These are phyloP conservation scores for Chromis chromis DNA, from an alignment of 2,797 vertebrate species.

Conservation along the genomic window DNA sequence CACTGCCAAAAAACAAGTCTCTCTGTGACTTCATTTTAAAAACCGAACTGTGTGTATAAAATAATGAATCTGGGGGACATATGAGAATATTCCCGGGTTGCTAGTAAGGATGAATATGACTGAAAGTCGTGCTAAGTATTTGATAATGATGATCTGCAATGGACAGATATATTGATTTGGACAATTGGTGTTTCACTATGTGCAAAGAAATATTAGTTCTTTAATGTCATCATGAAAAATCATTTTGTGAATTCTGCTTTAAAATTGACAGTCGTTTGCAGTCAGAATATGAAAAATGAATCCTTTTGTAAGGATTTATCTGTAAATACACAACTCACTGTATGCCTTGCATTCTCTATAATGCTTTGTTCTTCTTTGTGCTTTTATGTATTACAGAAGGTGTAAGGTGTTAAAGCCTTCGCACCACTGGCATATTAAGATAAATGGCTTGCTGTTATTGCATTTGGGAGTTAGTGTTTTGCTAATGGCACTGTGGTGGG, in stretches of 20 bases:
- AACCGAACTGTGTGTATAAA: not conserved
- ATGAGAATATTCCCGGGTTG: not conserved
- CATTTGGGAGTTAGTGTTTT: not conserved
- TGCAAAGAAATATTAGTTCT: not conserved
- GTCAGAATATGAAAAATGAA: not conserved
- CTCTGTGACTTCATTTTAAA: not conserved
- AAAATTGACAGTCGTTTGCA: not conserved
- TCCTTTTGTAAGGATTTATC: not conserved
- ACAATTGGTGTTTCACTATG: not conserved
- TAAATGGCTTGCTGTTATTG: not conserved
- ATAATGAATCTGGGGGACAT: not conserved
- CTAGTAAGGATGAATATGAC: too few species aligned
- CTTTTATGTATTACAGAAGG: not conserved
- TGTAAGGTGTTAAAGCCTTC: not conserved
- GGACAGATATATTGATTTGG: not conserved
- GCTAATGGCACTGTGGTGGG: conserved; percentile 8
- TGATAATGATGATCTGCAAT: not conserved
- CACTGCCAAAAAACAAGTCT: not conserved
- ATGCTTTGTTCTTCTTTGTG: too few species aligned
- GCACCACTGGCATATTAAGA: not conserved
- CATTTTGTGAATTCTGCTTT: not conserved
- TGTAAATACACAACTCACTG: not conserved
- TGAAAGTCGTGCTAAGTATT: too few species aligned
- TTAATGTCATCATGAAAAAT: not conserved
- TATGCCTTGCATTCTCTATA: not conserved